Evolutionary conservation across 2,797 vertebrate species (phyloP), one percentile per base, ranked within the genome.

Genomic region (Merluccius polli): DNA sequence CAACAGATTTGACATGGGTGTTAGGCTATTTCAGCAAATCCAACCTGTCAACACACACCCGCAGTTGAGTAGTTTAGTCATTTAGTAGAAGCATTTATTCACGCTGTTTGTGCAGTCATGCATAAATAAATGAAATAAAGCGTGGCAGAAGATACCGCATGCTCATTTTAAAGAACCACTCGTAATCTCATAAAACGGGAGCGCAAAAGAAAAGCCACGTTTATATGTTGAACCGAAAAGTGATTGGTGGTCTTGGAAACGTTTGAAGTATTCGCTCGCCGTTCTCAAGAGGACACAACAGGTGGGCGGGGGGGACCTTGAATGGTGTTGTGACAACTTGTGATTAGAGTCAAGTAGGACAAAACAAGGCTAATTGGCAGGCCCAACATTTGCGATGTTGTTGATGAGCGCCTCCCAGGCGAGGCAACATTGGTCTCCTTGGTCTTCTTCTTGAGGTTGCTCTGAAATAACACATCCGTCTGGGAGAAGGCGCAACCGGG

Each of bases 251-350:
- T 52, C 6, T 52, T 52, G 44, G 44, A 52, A 21, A 52, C 18
- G 44, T 52, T 52, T 21, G 44, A 18, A 21, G 44, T 52, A 52
- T 52, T 21, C 5, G 44, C 18, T 52, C 44, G 44, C 44, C 44
- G 1, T 52, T 52, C 44, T 52, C 44, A 52, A 52, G 44, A 52
- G 44, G 44, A 18, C 5, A 52, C 44, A 4, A 52, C 12, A 16
- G 38, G 8, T 3, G 33, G 33, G 33, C 33, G 33, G 33, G 3
- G 33, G 67, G 79, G 85, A 59, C 75, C 82, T 87, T 73, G 71
- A 79, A 86, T 87, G 81, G 18, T n/a, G 10, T 52, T 9, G 29
- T 79, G 88, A 86, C 88, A 86, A 82, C 73, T 75, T 36, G 10
- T 84, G 78, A 18, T 82, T 85, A 84, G 85, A 89, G 84, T 44